These are phyloP conservation scores for Pogonocichla stellata DNA, from an alignment of 2,113 vertebrate genomes.

Conservation along the genomic window DNA sequence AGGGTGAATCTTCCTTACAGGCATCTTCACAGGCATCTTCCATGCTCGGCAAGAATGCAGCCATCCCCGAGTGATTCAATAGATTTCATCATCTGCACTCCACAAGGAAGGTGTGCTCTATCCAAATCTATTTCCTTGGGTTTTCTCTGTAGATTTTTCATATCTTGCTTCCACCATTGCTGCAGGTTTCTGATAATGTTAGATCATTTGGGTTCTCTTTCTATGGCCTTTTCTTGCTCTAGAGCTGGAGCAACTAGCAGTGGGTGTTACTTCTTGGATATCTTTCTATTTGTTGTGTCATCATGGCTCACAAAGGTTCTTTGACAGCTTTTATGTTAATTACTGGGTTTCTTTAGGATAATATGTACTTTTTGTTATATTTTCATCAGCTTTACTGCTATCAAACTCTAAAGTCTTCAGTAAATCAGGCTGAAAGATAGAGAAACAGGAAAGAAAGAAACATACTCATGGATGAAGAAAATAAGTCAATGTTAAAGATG, in stretches of 20 bases:
- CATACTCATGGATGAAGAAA: background rate
- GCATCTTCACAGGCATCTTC: background rate
- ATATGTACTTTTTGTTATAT: background rate
- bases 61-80: rapidly evolving
- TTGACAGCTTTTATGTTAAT: background rate
- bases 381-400: background rate
- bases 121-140: background rate
- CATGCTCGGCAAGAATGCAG: background rate
- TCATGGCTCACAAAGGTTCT: background rate
- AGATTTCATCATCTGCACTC: background rate
- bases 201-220: background rate
- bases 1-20: background rate
- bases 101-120: background rate
- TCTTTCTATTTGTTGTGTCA: background rate
- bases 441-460: background rate
- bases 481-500: background rate
- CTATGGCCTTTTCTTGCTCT: background rate
- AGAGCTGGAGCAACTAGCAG: background rate
- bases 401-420: background rate
- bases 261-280: background rate
- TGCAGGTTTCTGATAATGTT: background rate
- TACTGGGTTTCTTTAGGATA: background rate
- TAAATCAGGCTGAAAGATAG: background rate
- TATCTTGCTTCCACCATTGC: background rate
- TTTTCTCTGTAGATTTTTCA: background rate